phyloP scores from a whole-genome alignment of 2,797 vertebrate species.

The Argyrosomus regius region DNA sequence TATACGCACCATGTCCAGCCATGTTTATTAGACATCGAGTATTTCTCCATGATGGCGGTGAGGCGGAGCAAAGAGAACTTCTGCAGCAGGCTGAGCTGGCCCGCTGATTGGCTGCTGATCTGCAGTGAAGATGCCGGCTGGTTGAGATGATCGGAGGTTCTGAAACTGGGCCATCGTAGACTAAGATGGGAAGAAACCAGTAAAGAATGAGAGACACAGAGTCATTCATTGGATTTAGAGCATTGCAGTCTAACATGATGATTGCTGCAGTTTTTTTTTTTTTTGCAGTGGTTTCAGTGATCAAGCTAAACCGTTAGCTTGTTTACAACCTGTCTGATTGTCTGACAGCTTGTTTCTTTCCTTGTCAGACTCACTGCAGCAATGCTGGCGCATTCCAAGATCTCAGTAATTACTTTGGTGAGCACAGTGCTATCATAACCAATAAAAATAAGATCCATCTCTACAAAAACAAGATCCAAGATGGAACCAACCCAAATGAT shows the following conservation, averaged over 20 bases:
- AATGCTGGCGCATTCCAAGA: not conserved
- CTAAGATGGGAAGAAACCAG: slow-evolving; percentile 72
- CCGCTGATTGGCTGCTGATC: slow-evolving; percentile 94
- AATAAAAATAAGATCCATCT: slow-evolving; percentile 13
- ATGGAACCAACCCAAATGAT: slow-evolving; percentile 9
- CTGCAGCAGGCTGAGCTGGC: slow-evolving; percentile 95
- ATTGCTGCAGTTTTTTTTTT: not conserved
- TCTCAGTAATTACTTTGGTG: slow-evolving; percentile 4
- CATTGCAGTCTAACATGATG: not conserved
- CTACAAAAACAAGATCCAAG: slow-evolving; percentile 30
- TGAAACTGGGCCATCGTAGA: slow-evolving; percentile 94
- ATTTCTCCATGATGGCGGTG: slow-evolving; percentile 98
- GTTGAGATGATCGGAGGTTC: slow-evolving; percentile 91
- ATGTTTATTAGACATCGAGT: slow-evolving; percentile 97
- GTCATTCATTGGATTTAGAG: not conserved
- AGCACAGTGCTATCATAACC: not conserved
- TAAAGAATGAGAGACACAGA: slow-evolving; percentile 1
- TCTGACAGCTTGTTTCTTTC: not conserved
- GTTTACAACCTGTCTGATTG: not conserved
- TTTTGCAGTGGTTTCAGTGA: not conserved
- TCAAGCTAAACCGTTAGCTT: not conserved
- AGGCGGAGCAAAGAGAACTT: slow-evolving; percentile 96
- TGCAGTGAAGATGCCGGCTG: slow-evolving; percentile 88
- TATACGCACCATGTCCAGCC: slow-evolving; percentile 95
- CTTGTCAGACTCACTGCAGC: not conserved